phyloP scores from a whole-genome alignment of 2,888 invertebrate genomes.

The Microctonus aethiopoides region DNA sequence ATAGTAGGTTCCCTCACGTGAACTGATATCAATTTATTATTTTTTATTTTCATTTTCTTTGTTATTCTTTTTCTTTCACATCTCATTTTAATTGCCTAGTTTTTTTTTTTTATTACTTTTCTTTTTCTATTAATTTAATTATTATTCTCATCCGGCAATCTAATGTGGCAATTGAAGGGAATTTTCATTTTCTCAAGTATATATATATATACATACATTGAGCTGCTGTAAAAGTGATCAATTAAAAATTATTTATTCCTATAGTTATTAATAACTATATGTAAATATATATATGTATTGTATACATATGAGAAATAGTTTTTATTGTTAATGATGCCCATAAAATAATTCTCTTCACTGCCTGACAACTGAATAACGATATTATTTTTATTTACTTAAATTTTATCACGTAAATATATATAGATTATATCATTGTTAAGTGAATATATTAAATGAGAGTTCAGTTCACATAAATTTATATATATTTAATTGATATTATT shows the following conservation, averaged over 20 bases:
- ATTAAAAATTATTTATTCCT: neutral
- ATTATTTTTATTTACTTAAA: neutral
- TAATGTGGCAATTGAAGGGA: conserved; percentile 24
- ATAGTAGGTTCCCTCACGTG: conserved; percentile 54
- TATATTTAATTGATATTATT: neutral
- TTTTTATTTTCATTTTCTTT: conserved; percentile 23
- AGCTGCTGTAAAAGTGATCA: neutral
- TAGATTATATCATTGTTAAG: neutral
- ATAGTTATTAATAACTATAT: neutral
- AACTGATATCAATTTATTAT: conserved; percentile 46
- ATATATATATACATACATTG: neutral
- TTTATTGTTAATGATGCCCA: neutral
- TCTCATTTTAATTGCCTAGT: conserved; percentile 19
- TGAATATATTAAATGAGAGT: neutral
- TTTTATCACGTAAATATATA: neutral
- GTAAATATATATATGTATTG: too few relatives aligned
- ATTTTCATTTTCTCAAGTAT: neutral
- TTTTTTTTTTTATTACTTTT: neutral
- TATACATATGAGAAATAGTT: neutral
- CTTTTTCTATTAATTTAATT: neutral
- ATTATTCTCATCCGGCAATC: conserved; percentile 17
- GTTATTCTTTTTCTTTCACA: conserved; percentile 20
- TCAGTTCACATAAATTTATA: neutral
- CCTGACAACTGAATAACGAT: neutral
- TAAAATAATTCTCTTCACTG: conserved; percentile 6